Evolutionary conservation across 1,140 invertebrate genomes (phyloP).

Genomic region (Drosophila malerkotliana): DNA sequence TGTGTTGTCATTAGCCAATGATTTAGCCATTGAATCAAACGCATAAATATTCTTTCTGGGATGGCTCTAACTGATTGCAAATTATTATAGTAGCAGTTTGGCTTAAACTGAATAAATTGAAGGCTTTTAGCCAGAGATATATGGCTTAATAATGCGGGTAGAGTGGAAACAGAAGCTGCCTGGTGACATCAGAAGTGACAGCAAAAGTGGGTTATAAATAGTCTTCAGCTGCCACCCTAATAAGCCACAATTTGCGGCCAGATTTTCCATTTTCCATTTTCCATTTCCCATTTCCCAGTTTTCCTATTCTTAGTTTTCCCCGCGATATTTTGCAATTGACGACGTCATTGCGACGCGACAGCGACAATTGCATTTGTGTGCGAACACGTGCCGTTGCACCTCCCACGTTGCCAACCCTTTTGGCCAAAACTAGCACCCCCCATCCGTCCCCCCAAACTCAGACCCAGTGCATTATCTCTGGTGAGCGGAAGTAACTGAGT

Average conservation of each 20-base stretch:
- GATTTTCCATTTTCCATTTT: slow-evolving; percentile 21
- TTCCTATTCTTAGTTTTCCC: slow-evolving; percentile 15
- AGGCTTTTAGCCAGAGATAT: slow-evolving; percentile 5
- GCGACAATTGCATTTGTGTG: slow-evolving; percentile 71
- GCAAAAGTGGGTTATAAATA: slow-evolving; percentile 6
- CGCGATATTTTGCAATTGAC: slow-evolving; percentile 24
- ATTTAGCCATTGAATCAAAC: slow-evolving; percentile 60
- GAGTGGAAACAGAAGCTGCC: neutral
- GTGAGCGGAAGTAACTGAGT: slow-evolving; percentile 66
- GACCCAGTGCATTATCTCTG: slow-evolving; percentile 10
- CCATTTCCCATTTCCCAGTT: slow-evolving; percentile 19
- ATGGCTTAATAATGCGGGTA: neutral
- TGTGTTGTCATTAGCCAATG: slow-evolving; percentile 66
- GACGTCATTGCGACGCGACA: slow-evolving; percentile 55
- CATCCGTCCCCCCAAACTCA: neutral
- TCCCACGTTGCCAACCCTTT: slow-evolving; percentile 28
- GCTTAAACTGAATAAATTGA: slow-evolving; percentile 22
- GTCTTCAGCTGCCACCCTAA: slow-evolving; percentile 6
- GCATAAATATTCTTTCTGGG: slow-evolving; percentile 34
- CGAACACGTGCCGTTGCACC: slow-evolving; percentile 79
- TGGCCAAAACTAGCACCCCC: slow-evolving; percentile 4
- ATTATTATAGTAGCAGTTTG: slow-evolving; percentile 23
- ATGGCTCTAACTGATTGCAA: slow-evolving; percentile 12
- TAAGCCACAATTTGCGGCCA: slow-evolving; percentile 32
- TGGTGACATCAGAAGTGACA: slow-evolving; percentile 7